phyloP scores from a whole-genome alignment of 2,888 invertebrate genomes.

The Hydropsyche betteni region DNA sequence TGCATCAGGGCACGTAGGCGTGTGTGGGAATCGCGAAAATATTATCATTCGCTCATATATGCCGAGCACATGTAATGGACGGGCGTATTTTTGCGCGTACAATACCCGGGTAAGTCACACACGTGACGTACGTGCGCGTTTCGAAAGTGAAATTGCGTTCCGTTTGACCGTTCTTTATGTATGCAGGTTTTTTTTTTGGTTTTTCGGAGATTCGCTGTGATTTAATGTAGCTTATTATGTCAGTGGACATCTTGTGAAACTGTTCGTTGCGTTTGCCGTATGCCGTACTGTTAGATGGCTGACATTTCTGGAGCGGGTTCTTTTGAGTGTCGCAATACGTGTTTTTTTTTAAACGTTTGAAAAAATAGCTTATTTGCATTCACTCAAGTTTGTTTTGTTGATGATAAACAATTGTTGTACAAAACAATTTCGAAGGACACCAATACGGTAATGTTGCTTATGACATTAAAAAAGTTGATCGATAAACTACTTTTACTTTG shows the following conservation, averaged over 20 bases:
- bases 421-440: slow-evolving; percentile 13
- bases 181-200: background rate
- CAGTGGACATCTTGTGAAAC: background rate
- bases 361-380: too few relatives aligned
- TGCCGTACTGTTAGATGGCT: background rate
- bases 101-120: background rate
- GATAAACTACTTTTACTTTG: slow-evolving; percentile 28
- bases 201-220: background rate
- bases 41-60: background rate
- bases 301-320: background rate
- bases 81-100: too few relatives aligned
- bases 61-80: background rate
- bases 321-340: too few relatives aligned
- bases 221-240: background rate
- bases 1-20: slow-evolving; percentile 2
- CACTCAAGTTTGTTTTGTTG: too few relatives aligned
- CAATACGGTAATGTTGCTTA: background rate
- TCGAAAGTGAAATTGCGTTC: slow-evolving; percentile 22
- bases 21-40: slow-evolving; percentile 1
- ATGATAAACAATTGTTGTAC: background rate
- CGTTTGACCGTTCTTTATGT: background rate
- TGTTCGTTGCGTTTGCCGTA: background rate
- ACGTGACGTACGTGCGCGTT: slow-evolving; percentile 1
- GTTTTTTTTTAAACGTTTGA: too few relatives aligned
- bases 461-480: slow-evolving; percentile 14